phyloP scores from a whole-genome alignment of 2,888 invertebrate species.

The Patella caerulea region DNA sequence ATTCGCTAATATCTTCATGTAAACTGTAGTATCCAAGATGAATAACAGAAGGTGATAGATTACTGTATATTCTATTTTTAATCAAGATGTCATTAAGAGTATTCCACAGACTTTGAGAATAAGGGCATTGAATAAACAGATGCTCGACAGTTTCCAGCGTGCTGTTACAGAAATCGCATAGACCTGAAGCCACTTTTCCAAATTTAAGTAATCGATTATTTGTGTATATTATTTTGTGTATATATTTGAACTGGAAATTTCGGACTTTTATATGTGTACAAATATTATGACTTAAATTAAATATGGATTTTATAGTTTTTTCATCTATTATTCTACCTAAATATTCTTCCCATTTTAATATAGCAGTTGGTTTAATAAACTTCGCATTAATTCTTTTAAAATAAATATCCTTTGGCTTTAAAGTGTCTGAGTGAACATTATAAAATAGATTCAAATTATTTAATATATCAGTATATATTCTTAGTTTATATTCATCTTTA shows the following conservation, averaged over 20 bases:
- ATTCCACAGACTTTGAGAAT: too few species aligned
- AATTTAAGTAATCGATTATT: not conserved
- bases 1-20: too few species aligned
- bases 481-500: not conserved
- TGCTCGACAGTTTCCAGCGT: not conserved
- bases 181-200: not conserved
- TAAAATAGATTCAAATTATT: not conserved
- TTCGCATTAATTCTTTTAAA: not conserved
- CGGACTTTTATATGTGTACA: not conserved
- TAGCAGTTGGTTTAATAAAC: not conserved
- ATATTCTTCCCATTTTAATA: not conserved
- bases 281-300: not conserved
- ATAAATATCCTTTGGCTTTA: not conserved
- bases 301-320: not conserved
- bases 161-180: not conserved
- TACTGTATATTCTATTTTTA: too few species aligned
- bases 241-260: conserved; percentile 3
- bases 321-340: not conserved
- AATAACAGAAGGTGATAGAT: too few species aligned
- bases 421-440: not conserved
- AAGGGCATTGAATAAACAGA: not conserved
- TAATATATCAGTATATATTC: not conserved
- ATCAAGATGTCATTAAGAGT: too few species aligned
- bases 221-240: not conserved
- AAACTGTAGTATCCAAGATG: too few species aligned